These are phyloP conservation scores for Girardinus metallicus DNA, from an alignment of 2,797 vertebrate genomes.

Conservation along the genomic window DNA sequence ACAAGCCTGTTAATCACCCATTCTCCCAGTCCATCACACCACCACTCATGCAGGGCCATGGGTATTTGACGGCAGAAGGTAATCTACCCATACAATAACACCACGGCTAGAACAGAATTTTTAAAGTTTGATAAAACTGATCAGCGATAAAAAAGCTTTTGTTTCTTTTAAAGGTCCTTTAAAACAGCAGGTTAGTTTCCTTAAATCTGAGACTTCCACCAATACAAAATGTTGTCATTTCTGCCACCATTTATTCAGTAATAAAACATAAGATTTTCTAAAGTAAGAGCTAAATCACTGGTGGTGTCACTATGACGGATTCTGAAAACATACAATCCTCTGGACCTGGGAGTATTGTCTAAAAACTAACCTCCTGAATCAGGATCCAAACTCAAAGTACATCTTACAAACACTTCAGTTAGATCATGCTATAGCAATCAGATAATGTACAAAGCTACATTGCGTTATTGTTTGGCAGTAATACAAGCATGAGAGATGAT, in stretches of 20 bases:
- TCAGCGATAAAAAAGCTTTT: background rate
- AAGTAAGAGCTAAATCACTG: background rate
- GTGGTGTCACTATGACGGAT: background rate
- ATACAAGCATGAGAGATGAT: slow-evolving; percentile 56
- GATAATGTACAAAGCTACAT: slow-evolving; percentile 22
- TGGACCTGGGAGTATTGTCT: background rate
- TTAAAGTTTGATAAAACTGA: background rate
- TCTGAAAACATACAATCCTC: background rate
- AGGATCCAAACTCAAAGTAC: slow-evolving; percentile 8
- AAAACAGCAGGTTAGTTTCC: background rate
- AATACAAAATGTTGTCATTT: background rate
- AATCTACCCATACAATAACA: background rate
- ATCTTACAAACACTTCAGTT: slow-evolving; percentile 24
- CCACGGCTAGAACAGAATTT: background rate
- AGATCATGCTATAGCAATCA: background rate
- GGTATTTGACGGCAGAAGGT: background rate
- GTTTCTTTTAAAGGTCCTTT: background rate
- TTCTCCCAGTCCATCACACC: background rate
- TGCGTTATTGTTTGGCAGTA: slow-evolving; percentile 45
- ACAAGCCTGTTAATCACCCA: background rate
- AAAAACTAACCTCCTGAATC: background rate
- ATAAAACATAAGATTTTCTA: background rate
- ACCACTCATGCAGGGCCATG: background rate
- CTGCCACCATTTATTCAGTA: background rate
- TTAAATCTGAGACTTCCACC: background rate